Conservation (phyloP, 1,140 invertebrate genomes). For the Galendromus occidentalis region DNA sequence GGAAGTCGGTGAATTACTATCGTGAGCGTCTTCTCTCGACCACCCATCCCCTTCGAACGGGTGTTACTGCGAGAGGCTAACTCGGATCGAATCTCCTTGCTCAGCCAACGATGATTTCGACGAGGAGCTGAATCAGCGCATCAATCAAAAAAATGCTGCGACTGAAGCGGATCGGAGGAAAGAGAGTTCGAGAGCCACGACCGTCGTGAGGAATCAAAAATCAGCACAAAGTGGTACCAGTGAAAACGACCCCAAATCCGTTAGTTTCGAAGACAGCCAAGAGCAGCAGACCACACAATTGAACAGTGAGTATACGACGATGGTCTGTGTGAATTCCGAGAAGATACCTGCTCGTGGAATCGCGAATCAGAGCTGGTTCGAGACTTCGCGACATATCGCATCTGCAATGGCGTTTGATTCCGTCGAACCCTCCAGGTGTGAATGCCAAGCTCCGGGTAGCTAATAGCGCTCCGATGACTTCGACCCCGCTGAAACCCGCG, state of each 20-base stretch:
- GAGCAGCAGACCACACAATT: too few relatives aligned
- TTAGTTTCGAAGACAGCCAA: background rate
- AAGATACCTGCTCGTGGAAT: too few relatives aligned
- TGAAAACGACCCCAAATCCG: background rate
- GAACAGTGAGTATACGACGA: too few relatives aligned
- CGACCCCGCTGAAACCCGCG: background rate
- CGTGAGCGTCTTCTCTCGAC: too few relatives aligned
- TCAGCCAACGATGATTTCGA: background rate
- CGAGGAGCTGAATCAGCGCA: background rate
- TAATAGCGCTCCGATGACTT: background rate
- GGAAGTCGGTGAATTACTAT: too few relatives aligned
- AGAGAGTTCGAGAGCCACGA: background rate
- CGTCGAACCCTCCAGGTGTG: background rate
- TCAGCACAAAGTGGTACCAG: background rate
- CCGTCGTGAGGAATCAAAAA: background rate
- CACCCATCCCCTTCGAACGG: too few relatives aligned
- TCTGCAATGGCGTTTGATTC: too few relatives aligned
- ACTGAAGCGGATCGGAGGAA: background rate
- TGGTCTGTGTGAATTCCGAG: too few relatives aligned
- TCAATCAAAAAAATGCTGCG: background rate
- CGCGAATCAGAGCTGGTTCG: too few relatives aligned
- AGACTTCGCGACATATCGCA: too few relatives aligned
- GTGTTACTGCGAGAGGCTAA: too few relatives aligned
- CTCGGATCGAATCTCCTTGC: too few relatives aligned
- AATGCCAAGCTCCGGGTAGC: background rate